Conservation (phyloP, 2,113 vertebrate species). For the Leptobrachium leishanense region DNA sequence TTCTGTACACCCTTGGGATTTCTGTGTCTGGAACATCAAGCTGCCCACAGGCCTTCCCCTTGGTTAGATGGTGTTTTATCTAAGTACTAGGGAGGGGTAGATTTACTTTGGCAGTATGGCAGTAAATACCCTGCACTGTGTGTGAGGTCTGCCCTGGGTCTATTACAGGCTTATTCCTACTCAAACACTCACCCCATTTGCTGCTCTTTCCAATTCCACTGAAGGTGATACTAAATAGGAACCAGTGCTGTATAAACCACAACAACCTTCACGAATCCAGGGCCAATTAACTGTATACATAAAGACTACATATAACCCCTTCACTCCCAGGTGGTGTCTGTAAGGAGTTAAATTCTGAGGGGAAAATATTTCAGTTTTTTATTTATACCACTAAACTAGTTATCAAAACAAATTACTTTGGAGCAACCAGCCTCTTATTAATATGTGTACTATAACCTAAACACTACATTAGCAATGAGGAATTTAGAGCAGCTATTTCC, state of each 20-base stretch:
- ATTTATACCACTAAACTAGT: no score
- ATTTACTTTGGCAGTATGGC: constrained; percentile 62
- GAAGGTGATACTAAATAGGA: constrained; percentile 69
- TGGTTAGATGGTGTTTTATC: constrained; percentile 53
- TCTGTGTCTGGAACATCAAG: not conserved
- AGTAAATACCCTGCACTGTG: constrained; percentile 59
- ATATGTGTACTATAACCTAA: no score
- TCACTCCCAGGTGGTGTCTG: not conserved
- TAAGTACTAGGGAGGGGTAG: constrained; percentile 49
- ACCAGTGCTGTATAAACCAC: constrained; percentile 63
- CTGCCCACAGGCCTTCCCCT: not conserved
- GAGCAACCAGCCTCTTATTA: no score
- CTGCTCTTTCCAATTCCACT: constrained; percentile 65
- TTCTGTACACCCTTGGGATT: not conserved
- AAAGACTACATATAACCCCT: constrained; percentile 1
- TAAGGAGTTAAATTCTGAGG: not conserved
- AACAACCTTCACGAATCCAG: constrained; percentile 57
- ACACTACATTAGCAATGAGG: no score
- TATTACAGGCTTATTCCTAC: constrained; percentile 65
- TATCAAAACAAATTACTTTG: no score
- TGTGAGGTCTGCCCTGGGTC: constrained; percentile 63
- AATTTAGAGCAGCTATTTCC: no score
- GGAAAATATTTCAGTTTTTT: no score
- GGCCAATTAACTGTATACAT: constrained; percentile 67
- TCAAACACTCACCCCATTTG: constrained; percentile 66